Conservation (phyloP, 2,797 vertebrate genomes). For the Sebastes matsubarae region DNA sequence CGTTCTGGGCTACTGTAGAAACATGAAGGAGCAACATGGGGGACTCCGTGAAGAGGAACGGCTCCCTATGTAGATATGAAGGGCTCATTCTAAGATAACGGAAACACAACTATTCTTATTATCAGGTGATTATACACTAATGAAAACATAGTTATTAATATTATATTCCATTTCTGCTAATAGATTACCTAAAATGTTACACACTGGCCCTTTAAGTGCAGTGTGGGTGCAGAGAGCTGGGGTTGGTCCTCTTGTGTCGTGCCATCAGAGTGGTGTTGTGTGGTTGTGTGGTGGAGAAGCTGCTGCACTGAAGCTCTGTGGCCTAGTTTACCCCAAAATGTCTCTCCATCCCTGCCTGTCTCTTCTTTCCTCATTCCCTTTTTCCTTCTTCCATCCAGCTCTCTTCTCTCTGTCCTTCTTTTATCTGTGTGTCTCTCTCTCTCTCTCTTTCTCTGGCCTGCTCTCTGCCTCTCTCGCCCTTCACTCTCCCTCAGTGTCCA, state of each 20-base stretch:
- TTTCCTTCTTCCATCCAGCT: not conserved
- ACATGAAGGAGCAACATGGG: too few species aligned
- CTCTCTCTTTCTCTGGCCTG: constrained; percentile 7
- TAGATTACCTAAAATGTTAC: too few species aligned
- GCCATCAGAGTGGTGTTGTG: not conserved
- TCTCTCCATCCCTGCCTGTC: not conserved
- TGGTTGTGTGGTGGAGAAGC: not conserved
- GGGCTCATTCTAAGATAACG: too few species aligned
- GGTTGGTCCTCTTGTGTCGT: not conserved
- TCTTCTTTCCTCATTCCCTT: not conserved
- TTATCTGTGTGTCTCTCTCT: constrained; percentile 12
- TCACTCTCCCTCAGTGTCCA: constrained; percentile 57
- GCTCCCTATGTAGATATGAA: too few species aligned
- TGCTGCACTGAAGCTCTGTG: not conserved
- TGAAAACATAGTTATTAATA: too few species aligned
- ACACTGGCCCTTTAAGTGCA: not conserved
- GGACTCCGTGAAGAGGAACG: too few species aligned
- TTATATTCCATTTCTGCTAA: too few species aligned
- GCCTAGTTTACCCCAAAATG: constrained; percentile 5
- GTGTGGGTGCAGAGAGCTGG: not conserved
- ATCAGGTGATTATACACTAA: too few species aligned
- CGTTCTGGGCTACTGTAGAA: too few species aligned
- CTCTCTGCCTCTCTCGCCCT: constrained; percentile 30
- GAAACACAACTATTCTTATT: too few species aligned
- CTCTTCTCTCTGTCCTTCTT: not conserved